A percentile compares a stretch with the other conserved stretches of the same genome.
Evolutionary conservation across 2,113 vertebrate genomes (phyloP).

Genomic region (Tonatia bakeri): DNA sequence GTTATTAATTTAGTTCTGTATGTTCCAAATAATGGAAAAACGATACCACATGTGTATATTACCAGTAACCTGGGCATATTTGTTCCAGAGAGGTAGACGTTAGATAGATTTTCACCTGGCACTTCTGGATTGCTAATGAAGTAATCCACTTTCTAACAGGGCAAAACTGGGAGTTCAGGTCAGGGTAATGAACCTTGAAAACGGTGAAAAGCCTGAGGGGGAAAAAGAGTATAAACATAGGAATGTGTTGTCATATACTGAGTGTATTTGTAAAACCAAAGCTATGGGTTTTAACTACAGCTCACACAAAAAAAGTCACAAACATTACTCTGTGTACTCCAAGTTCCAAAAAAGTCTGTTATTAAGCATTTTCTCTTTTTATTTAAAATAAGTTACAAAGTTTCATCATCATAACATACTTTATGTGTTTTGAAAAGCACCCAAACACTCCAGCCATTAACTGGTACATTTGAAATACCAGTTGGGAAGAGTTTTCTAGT

Average conservation of each 20-base stretch:
- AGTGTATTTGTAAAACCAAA: conserved; percentile 11
- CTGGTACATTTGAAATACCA: neutral
- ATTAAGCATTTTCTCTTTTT: neutral
- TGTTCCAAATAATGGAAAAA: conserved; percentile 87
- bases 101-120: conserved; percentile 81
- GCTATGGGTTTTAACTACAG: neutral
- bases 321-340: neutral
- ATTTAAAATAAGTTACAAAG: neutral
- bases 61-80: conserved; percentile 74
- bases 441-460: neutral
- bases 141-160: conserved; percentile 67
- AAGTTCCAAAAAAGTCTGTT: neutral
- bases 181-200: conserved; percentile 68
- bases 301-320: neutral
- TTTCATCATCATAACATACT: neutral
- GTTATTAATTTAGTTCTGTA: conserved; percentile 88
- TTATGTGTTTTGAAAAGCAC: conserved; percentile 14
- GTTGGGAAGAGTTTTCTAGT: conserved; percentile 12
- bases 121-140: conserved; percentile 71
- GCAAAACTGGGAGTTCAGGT: conserved; percentile 62
- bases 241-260: conserved; percentile 40
- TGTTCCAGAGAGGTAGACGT: conserved; percentile 66
- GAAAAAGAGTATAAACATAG: conserved; percentile 29
- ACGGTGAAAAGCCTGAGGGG: conserved; percentile 52
- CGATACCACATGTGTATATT: conserved; percentile 84